Conservation (phyloP, 2,113 vertebrate genomes). For the Perca schrenkii region DNA sequence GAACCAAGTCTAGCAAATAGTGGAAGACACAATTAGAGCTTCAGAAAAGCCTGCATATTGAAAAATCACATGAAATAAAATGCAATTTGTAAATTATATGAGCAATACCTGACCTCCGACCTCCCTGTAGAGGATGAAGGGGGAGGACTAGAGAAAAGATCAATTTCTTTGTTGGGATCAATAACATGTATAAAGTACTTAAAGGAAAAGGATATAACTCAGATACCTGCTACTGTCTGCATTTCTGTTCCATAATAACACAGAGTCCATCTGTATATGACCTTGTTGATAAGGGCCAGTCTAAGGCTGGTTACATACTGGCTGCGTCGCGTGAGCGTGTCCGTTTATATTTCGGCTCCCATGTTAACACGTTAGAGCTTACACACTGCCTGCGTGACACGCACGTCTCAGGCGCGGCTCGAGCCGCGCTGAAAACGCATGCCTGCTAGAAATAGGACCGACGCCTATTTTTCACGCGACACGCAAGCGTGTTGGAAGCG, state of each 20-base stretch:
- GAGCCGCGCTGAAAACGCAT: no score
- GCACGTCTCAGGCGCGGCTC: no score
- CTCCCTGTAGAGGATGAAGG: slow-evolving; percentile 1
- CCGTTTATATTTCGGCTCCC: no score
- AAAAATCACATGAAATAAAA: not conserved
- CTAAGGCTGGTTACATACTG: not conserved
- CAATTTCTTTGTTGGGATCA: slow-evolving; percentile 16
- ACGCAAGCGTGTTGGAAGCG: no score
- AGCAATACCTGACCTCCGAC: slow-evolving; percentile 43
- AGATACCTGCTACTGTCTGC: slow-evolving; percentile 17
- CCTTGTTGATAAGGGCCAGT: slow-evolving; percentile 49
- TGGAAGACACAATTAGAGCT: not conserved
- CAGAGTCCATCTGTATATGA: slow-evolving; percentile 37
- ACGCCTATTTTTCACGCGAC: no score
- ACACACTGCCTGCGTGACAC: no score
- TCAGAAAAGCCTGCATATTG: not conserved
- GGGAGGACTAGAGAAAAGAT: not conserved
- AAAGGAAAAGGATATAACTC: not conserved
- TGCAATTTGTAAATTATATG: not conserved
- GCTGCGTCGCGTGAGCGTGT: no score
- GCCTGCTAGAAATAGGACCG: no score
- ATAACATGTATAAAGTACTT: not conserved
- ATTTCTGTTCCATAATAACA: slow-evolving; percentile 11
- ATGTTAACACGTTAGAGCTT: no score
- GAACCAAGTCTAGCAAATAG: not conserved